Evolutionary conservation across 1,140 invertebrate genomes (phyloP).

Genomic region (Anastrepha ludens): DNA sequence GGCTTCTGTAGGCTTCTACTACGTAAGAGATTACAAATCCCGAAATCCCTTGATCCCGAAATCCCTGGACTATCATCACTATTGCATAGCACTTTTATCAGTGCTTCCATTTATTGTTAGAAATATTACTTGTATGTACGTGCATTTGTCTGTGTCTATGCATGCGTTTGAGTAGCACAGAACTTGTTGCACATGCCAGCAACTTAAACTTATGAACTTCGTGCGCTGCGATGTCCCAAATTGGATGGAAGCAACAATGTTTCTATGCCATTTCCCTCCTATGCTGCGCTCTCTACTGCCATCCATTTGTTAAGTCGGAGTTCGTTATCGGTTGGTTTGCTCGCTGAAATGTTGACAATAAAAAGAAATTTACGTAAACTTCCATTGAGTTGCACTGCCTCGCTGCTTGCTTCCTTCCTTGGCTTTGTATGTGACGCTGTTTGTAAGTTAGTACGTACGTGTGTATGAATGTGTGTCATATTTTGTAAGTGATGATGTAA

Average conservation of each 20-base stretch:
- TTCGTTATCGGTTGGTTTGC: constrained; percentile 19
- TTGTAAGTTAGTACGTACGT: no score
- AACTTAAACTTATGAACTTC: constrained; percentile 44
- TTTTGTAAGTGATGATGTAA: no score
- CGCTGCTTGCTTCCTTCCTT: no score
- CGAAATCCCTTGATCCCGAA: no score
- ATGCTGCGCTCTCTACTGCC: not conserved
- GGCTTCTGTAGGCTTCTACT: no score
- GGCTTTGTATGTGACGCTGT: no score
- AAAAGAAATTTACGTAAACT: not conserved
- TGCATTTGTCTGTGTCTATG: not conserved
- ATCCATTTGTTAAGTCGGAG: not conserved
- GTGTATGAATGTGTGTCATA: no score
- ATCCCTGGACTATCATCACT: no score
- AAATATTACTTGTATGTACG: not conserved
- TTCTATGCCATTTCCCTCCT: not conserved
- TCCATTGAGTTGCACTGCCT: not conserved
- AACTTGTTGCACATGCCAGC: constrained; percentile 6
- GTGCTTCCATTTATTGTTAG: constrained; percentile 6
- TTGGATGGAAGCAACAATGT: not conserved
- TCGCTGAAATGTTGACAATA: constrained; percentile 11
- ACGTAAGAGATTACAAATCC: no score
- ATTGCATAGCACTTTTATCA: not conserved
- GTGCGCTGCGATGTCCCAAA: not conserved
- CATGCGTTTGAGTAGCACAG: not conserved